Percentiles rank a stretch among this genome's conserved stretches.
These are phyloP conservation scores for Tringa solitaria DNA, from an alignment of 2,113 vertebrate genomes.

Conservation along the genomic window DNA sequence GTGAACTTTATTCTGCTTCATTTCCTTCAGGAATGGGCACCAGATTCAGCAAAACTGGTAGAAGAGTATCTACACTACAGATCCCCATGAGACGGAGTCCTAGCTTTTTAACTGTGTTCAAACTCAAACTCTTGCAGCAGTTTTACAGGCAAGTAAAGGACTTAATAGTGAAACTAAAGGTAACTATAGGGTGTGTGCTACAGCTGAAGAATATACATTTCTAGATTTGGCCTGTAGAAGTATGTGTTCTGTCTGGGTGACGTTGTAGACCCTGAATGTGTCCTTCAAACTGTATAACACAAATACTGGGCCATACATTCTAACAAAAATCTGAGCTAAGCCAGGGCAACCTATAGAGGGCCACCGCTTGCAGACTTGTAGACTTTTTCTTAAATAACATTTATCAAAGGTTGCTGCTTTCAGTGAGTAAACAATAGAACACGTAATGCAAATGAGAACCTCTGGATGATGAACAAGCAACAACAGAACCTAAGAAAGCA, in stretches of 20 bases:
- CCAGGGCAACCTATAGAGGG: rapidly evolving
- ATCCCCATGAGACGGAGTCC: neutral
- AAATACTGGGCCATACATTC: rapidly evolving
- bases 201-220: neutral
- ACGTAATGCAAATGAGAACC: neutral
- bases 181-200: rapidly evolving
- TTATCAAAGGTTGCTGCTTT: neutral
- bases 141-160: neutral
- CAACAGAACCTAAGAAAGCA: neutral
- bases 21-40: neutral
- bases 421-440: neutral
- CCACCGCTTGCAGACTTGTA: neutral
- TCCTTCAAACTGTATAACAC: neutral
- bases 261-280: rapidly evolving
- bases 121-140: neutral
- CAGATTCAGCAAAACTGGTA: neutral
- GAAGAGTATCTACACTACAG: neutral
- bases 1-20: neutral
- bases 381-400: neutral
- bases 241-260: neutral
- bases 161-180: neutral
- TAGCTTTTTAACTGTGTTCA: neutral
- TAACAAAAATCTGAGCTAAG: neutral
- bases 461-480: neutral
- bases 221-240: neutral